These are phyloP conservation scores for Zele albiditarsus DNA, from an alignment of 2,888 invertebrate species.

Conservation along the genomic window DNA sequence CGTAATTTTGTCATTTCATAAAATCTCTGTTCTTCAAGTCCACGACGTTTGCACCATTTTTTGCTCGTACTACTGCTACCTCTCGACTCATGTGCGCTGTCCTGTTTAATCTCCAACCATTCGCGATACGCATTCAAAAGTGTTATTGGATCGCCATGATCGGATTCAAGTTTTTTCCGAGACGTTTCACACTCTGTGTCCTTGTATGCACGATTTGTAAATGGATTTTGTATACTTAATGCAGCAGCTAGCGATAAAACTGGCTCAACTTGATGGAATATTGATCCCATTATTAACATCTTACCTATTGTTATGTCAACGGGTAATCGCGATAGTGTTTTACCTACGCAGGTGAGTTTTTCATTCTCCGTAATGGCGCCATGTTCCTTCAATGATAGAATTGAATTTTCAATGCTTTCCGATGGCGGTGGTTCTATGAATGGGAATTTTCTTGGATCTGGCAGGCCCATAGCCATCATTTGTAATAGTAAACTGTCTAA, in stretches of 20 bases:
- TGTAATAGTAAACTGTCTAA: conserved; percentile 92
- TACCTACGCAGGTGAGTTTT: conserved; percentile 89
- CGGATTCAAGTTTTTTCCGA: conserved; percentile 88
- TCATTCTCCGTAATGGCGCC: conserved; percentile 87
- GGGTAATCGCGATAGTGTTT: conserved; percentile 90
- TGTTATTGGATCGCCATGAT: conserved; percentile 96
- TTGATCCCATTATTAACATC: conserved; percentile 93
- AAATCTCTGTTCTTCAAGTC: conserved; percentile 96
- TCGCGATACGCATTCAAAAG: conserved; percentile 89
- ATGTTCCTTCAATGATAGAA: conserved; percentile 90
- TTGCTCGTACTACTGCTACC: conserved; percentile 69
- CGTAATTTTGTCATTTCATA: conserved; percentile 97
- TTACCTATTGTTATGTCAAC: conserved; percentile 97
- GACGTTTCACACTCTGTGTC: conserved; percentile 88
- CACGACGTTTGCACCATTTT: conserved; percentile 91
- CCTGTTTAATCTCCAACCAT: conserved; percentile 88
- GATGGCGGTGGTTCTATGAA: conserved; percentile 94
- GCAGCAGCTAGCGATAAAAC: conserved; percentile 92
- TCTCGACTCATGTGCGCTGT: conserved; percentile 64
- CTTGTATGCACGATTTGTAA: conserved; percentile 90
- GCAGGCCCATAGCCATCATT: conserved; percentile 95
- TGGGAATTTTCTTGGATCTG: conserved; percentile 92
- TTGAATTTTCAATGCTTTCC: conserved; percentile 89
- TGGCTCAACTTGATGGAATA: conserved; percentile 91
- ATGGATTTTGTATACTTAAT: conserved; percentile 93